A percentile compares a stretch with the other conserved stretches of the same genome.
Conservation (phyloP, 2,888 invertebrate species). For the Arenicola marina region DNA sequence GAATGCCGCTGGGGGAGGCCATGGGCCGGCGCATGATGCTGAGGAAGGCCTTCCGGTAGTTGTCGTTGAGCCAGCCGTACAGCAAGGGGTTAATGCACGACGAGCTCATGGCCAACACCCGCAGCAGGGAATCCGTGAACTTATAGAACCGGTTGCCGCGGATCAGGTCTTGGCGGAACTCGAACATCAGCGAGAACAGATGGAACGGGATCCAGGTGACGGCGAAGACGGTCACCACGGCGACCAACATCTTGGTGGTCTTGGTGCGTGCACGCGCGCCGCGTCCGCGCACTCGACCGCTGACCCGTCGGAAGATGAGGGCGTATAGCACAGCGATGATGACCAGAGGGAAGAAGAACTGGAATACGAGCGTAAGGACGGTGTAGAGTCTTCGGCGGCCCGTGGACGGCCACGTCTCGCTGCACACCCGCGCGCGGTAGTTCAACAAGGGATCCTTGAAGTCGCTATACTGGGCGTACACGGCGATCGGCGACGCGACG, state of each 20-base stretch:
- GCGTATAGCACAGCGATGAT: constrained; percentile 49
- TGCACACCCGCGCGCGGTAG: constrained; percentile 41
- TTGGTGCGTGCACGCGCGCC: constrained; percentile 29
- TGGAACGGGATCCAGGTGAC: constrained; percentile 58
- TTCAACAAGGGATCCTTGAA: constrained; percentile 39
- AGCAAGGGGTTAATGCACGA: constrained; percentile 59
- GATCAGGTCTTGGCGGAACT: constrained; percentile 37
- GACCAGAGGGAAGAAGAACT: constrained; percentile 52
- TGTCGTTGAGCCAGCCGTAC: constrained; percentile 60
- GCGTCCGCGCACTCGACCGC: constrained; percentile 42
- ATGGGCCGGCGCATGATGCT: constrained; percentile 18
- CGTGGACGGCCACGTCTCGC: constrained; percentile 47
- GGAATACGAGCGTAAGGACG: constrained; percentile 44
- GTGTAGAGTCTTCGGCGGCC: constrained; percentile 44
- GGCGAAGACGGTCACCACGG: constrained; percentile 54
- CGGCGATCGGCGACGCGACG: constrained; percentile 64
- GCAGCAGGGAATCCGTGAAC: constrained; percentile 49
- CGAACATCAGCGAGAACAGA: constrained; percentile 45
- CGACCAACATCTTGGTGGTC: constrained; percentile 54
- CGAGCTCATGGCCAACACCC: constrained; percentile 57
- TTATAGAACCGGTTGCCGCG: constrained; percentile 42
- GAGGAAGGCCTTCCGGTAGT: constrained; percentile 39
- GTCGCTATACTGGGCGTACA: constrained; percentile 63
- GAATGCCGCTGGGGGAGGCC: constrained; percentile 1
- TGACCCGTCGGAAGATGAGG: constrained; percentile 48